Evolutionary conservation across 2,888 invertebrate species (phyloP), one percentile per base, ranked within the genome.

Genomic region (Drosophila niveifrons): DNA sequence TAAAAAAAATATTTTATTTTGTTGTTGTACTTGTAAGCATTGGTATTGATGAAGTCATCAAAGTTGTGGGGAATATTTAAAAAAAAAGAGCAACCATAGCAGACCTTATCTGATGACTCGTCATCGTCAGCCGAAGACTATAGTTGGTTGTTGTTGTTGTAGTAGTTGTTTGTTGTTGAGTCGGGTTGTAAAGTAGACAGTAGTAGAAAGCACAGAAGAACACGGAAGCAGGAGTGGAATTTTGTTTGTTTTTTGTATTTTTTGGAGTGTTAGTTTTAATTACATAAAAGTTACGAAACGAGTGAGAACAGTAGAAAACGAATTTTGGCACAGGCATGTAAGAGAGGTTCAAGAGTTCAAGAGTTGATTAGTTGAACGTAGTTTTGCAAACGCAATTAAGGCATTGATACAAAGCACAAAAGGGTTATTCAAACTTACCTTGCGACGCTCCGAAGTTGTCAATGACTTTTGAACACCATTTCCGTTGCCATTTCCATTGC

Each of bases 361-460:
- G 8, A 64, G 8, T 41, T 41, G 50, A 70, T 76, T 76, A 80
- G 80, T 64, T 13, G 29, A 43, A 18, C 34, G 41, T 15, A 28
- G 29, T 23, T 23, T 23, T n/a, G n/a, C n/a, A n/a, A n/a, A n/a
- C n/a, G n/a, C n/a, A n/a, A n/a, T n/a, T n/a, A n/a, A 28, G 39
- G 1, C 23, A 39, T 23, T 28, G 31, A 17, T 18, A 0, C 13
- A 31, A 41, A 50, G 10, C 2, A 6, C 2, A 6, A 23, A 23
- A 23, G 1, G n/a, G 4, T 15, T 13, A 23, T n/a, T 9, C 3
- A 36, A 11, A 63, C 64, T 88, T 81, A 96, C 92, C 93, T 95
- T 96, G 80, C 96, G 93, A n/a, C 96, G 93, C 88, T 97, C 96
- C 0, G 96, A 96, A 0, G 96, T 96, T 82, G 96, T 95, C 0